These are phyloP conservation scores for Leptothorax acervorum DNA, from an alignment of 2,888 invertebrate genomes.

Conservation along the genomic window DNA sequence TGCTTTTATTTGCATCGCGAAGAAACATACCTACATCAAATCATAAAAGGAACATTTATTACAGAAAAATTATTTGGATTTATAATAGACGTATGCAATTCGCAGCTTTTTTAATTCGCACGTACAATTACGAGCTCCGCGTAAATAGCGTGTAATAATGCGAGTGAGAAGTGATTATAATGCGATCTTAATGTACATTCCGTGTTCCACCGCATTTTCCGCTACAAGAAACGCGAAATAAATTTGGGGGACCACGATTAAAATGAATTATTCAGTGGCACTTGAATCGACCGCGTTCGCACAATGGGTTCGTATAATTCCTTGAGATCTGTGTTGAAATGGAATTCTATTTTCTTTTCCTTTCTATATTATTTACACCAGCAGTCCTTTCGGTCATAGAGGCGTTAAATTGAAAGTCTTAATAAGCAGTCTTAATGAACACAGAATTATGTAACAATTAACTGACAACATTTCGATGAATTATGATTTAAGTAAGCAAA, in stretches of 20 bases:
- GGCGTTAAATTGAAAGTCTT: conserved; percentile 23
- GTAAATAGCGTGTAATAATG: conserved; percentile 46
- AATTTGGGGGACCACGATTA: conserved; percentile 73
- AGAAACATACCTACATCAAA: not conserved
- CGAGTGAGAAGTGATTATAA: conserved; percentile 42
- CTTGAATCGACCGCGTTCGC: conserved; percentile 58
- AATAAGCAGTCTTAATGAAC: conserved; percentile 13
- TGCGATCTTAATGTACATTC: conserved; percentile 58
- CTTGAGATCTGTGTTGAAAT: conserved; percentile 49
- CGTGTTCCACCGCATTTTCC: conserved; percentile 55
- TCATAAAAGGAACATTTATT: not conserved
- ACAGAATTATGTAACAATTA: not conserved
- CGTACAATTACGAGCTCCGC: not conserved
- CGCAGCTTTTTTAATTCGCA: conserved; percentile 13
- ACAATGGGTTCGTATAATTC: conserved; percentile 59
- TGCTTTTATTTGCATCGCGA: not conserved
- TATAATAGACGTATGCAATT: not conserved
- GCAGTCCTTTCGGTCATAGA: not conserved
- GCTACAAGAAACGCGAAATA: conserved; percentile 66
- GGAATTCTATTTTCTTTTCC: conserved; percentile 30
- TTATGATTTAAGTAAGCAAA: not conserved
- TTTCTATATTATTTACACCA: conserved; percentile 34
- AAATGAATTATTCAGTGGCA: conserved; percentile 75
- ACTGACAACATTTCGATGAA: not conserved
- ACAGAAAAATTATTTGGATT: not conserved